Conservation (phyloP, 2,888 invertebrate genomes). For the Alloplasta piceator region DNA sequence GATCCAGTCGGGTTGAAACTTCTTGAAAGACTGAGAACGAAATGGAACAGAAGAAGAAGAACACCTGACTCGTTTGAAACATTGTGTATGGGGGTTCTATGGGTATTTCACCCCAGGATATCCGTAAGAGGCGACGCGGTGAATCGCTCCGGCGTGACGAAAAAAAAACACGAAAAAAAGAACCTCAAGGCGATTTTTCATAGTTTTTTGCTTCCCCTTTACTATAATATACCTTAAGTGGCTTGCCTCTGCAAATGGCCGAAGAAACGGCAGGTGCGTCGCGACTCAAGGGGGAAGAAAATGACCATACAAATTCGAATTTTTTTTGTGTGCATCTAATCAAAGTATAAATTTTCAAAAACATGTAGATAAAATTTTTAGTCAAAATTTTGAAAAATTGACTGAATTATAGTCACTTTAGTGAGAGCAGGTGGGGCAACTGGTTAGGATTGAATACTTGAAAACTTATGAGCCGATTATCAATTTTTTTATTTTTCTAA, state of each 20-base stretch:
- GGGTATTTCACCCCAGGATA: slow-evolving; percentile 67
- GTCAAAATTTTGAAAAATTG: too few relatives aligned
- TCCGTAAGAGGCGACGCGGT: slow-evolving; percentile 67
- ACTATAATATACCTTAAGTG: slow-evolving; percentile 55
- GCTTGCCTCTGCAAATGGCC: slow-evolving; percentile 46
- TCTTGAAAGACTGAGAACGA: slow-evolving; percentile 43
- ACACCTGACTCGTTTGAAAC: slow-evolving; percentile 48
- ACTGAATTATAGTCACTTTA: too few relatives aligned
- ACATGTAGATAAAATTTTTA: too few relatives aligned
- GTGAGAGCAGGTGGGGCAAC: too few relatives aligned
- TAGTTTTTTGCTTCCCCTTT: slow-evolving; percentile 40
- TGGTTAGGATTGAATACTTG: too few relatives aligned
- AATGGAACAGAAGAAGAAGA: slow-evolving; percentile 10
- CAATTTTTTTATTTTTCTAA: too few relatives aligned
- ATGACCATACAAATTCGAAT: not conserved
- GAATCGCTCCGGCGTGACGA: slow-evolving; percentile 70
- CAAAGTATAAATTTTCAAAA: not conserved
- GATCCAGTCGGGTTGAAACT: slow-evolving; percentile 24
- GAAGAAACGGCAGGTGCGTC: slow-evolving; percentile 53
- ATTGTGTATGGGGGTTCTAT: slow-evolving; percentile 35
- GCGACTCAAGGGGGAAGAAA: not conserved
- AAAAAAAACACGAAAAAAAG: not conserved
- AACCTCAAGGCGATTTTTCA: slow-evolving; percentile 54
- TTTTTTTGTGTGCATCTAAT: not conserved
- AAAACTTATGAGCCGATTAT: too few relatives aligned